Percentiles rank a stretch among this genome's conserved stretches.
These are phyloP conservation scores for Pseudolycoriella hygida DNA, from an alignment of 2,888 invertebrate species.

Conservation along the genomic window DNA sequence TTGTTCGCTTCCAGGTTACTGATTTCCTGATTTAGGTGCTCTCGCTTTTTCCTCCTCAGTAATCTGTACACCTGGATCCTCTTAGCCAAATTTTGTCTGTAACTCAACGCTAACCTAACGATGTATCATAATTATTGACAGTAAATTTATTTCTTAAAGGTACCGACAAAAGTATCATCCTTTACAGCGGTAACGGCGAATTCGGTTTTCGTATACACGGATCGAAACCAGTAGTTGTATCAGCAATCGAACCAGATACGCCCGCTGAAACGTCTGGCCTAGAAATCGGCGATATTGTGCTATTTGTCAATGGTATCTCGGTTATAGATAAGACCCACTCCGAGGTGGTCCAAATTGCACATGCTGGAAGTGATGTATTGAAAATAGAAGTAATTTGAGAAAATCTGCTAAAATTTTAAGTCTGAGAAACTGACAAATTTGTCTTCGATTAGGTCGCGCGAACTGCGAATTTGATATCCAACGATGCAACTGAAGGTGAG, in stretches of 20 bases:
- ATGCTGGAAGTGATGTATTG: conserved; percentile 70
- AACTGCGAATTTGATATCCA: conserved; percentile 64
- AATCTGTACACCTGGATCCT: too few relatives aligned
- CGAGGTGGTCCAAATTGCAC: conserved; percentile 82
- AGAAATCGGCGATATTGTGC: conserved; percentile 86
- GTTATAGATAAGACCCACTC: conserved; percentile 86
- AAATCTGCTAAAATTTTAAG: too few relatives aligned
- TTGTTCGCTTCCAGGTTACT: too few relatives aligned
- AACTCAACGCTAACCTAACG: too few relatives aligned
- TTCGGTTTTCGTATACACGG: conserved; percentile 93
- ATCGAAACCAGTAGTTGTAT: conserved; percentile 89
- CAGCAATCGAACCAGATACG: conserved; percentile 85
- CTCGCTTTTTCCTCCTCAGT: too few relatives aligned
- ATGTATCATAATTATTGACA: too few relatives aligned
- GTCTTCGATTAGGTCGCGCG: conserved; percentile 46
- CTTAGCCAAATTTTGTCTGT: too few relatives aligned
- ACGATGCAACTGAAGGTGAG: conserved; percentile 38
- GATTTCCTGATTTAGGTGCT: too few relatives aligned
- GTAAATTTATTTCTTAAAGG: too few relatives aligned
- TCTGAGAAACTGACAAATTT: too few relatives aligned
- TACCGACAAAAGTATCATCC: conserved; percentile 72
- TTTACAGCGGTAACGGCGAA: conserved; percentile 68
- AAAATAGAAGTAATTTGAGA: conserved; percentile 38
- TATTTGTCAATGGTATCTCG: conserved; percentile 77
- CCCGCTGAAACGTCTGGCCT: conserved; percentile 84